Evolutionary conservation across 2,113 vertebrate genomes (phyloP), one percentile per base, ranked within the genome.

Genomic region (Varanus komodoensis): DNA sequence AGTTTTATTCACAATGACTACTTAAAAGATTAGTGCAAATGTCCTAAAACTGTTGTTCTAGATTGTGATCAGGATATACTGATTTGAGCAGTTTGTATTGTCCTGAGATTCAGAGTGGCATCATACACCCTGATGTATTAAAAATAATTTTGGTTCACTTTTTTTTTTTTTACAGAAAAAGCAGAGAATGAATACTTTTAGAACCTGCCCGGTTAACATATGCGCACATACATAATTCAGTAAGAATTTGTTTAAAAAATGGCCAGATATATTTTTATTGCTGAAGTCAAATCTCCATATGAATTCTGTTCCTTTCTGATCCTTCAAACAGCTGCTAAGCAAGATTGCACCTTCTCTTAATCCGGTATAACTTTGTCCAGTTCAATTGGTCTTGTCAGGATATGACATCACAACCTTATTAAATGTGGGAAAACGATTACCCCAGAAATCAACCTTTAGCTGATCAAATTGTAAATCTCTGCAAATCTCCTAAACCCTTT

Each of bases 401-500:
- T 29, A 64, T 78, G 34, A 44, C 73, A 64, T 61, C 64, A 80
- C 25, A 64, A 79, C 61, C 69, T 78, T 87, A 79, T 87, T 79
- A 87, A 87, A 52, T 80, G 61, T 29, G n/a, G 50, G 44, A 80
- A 79, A 79, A 79, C 61, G 68, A 11, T 52, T 68, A 79, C 9
- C 38, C 38, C 64, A 52, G 29, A 68, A 68, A 69, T 67, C 34
- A 87, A 87, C 27, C 25, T 48, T 87, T 67, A 68, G 19, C 29
- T 34, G 61, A 80, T 25, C 29, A 67, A 57, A 52, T 69, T 87
- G 44, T n/a, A 68, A 67, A 80, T 79, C 57, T n/a, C 2, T 67
- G 6, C 61, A 78, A 79, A 14, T 67, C 21, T 87, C 57, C 44
- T 44, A 77, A 38, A 4, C 25, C 14, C 34, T 32, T 61, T 61